Conservation (phyloP, 1,140 invertebrate genomes). For the Vollenhovia emeryi region DNA sequence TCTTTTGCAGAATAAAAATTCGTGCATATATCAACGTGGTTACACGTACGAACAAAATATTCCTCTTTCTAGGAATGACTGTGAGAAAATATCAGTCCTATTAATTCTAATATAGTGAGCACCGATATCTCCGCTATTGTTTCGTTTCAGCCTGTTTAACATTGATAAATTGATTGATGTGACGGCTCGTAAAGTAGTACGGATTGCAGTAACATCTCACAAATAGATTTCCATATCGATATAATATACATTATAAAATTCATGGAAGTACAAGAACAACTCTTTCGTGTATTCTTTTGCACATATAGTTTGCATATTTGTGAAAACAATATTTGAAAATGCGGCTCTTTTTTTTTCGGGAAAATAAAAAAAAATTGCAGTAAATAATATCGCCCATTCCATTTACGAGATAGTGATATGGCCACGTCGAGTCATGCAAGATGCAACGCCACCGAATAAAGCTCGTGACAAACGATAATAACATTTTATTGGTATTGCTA, state of each 20-base stretch:
- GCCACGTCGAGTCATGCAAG: not conserved
- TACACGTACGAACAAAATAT: not conserved
- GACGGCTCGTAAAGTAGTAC: not conserved
- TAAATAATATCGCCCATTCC: not conserved
- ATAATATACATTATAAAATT: not conserved
- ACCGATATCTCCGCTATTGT: not conserved
- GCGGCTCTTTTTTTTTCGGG: not conserved
- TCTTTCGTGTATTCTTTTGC: not conserved
- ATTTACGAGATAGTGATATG: slow-evolving; percentile 17
- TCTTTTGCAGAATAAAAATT: not conserved
- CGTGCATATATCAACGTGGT: not conserved
- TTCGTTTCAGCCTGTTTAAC: not conserved
- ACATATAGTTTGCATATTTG: not conserved
- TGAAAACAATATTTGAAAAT: not conserved
- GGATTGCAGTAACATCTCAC: not conserved
- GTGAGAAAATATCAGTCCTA: not conserved
- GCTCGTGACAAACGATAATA: slow-evolving; percentile 40
- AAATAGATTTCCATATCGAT: not conserved
- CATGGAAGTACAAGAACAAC: not conserved
- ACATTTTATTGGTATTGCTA: slow-evolving; percentile 37
- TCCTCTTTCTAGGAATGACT: not conserved
- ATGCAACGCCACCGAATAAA: slow-evolving; percentile 12
- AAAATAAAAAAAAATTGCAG: not conserved
- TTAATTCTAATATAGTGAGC: not conserved
- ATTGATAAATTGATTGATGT: not conserved